Evolutionary conservation across 2,888 invertebrate genomes (phyloP).

Genomic region (Megamerina dolium): DNA sequence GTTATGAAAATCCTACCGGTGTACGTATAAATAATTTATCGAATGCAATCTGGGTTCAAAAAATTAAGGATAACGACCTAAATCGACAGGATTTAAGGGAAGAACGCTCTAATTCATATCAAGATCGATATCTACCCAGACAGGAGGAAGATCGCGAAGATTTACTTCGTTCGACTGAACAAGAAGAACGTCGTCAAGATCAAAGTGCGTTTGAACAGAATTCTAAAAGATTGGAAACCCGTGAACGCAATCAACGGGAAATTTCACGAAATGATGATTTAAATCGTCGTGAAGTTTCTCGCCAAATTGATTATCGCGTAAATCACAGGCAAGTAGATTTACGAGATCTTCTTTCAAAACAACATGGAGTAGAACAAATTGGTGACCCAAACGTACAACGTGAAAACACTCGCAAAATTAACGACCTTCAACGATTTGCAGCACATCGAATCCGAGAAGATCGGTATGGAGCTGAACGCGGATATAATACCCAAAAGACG

Average conservation of each 20-base stretch:
- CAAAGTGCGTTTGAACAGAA: no score
- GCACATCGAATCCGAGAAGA: background rate
- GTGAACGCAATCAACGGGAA: slow-evolving; percentile 1
- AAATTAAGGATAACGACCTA: background rate
- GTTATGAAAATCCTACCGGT: slow-evolving; percentile 13
- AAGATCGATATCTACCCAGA: no score
- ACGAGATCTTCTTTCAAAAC: no score
- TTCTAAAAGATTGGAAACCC: no score
- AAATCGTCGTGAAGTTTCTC: slow-evolving; percentile 2
- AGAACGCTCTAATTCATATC: background rate
- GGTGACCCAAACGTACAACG: background rate
- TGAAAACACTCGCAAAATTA: background rate
- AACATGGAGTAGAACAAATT: background rate
- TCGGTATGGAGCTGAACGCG: background rate
- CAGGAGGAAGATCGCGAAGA: no score
- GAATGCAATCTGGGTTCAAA: no score
- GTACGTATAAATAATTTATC: no score
- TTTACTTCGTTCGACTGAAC: no score
- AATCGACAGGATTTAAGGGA: background rate
- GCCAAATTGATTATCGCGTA: background rate
- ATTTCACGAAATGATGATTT: background rate
- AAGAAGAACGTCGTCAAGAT: background rate
- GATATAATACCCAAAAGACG: background rate
- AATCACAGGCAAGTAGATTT: background rate
- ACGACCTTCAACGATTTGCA: background rate